Conservation (phyloP, 1,140 invertebrate species). For the Drosophila parvula region DNA sequence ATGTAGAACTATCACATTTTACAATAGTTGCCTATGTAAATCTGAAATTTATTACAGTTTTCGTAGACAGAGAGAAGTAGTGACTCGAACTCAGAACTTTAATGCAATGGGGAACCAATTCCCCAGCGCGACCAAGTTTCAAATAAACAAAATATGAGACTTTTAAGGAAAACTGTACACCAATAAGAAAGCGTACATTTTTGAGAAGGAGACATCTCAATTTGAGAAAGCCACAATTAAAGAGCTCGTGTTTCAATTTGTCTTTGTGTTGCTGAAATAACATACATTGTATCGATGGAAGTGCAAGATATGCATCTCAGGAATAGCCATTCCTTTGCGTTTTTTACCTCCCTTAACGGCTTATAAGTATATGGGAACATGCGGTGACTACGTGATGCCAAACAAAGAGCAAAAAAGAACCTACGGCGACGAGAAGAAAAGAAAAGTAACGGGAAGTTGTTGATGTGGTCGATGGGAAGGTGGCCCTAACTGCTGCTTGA, state of each 20-base stretch:
- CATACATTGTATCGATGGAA: background rate
- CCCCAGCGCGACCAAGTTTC: too few relatives aligned
- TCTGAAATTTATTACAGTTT: too few relatives aligned
- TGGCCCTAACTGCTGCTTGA: slow-evolving; percentile 61
- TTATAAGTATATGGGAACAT: slow-evolving; percentile 41
- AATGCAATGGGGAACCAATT: too few relatives aligned
- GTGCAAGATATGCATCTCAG: too few relatives aligned
- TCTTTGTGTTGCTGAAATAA: background rate
- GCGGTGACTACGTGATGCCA: slow-evolving; percentile 64
- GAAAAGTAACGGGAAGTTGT: slow-evolving; percentile 34
- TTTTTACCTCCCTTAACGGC: background rate
- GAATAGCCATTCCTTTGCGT: background rate
- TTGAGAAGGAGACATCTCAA: too few relatives aligned
- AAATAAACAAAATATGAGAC: too few relatives aligned
- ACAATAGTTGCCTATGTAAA: too few relatives aligned
- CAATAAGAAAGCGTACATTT: too few relatives aligned
- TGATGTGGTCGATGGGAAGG: slow-evolving; percentile 44
- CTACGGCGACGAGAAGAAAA: slow-evolving; percentile 5
- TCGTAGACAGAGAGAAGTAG: background rate
- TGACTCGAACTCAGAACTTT: too few relatives aligned
- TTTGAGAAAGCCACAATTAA: too few relatives aligned
- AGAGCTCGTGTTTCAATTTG: background rate
- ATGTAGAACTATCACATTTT: too few relatives aligned
- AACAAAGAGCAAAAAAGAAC: slow-evolving; percentile 16
- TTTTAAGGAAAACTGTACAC: too few relatives aligned